Evolutionary conservation across 2,113 vertebrate genomes (phyloP), one percentile per base, ranked within the genome.

Genomic region (Halcyon senegalensis): DNA sequence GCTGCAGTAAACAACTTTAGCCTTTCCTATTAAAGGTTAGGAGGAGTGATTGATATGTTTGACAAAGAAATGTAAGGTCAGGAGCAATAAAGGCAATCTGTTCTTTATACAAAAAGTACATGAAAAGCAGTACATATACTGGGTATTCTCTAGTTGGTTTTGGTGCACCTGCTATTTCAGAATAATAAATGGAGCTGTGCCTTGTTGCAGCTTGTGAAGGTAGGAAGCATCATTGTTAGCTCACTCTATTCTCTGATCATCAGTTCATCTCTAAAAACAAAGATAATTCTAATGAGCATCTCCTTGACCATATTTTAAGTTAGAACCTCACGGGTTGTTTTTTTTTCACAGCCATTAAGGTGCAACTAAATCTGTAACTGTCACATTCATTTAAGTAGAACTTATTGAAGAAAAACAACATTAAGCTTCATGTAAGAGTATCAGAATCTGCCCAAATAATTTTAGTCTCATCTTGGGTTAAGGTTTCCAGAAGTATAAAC

Each of bases 21-120:
- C 90, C 77, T 97, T 97, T 94, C 84, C 75, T 74, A 50, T 92
- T 91, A 97, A 97, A 97, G 92, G 81, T 93, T 88, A 94, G 33
- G 46, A 41, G 37, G 33, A 89, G 58, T 90, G 87, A 97, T 94
- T 68, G 78, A 90, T 94, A 89, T 44, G 60, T 90, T 96, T 94
- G 91, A 96, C 94, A 92, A 80, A 93, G 93, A 96, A 96, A 92
- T 73, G 77, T 94, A 96, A 96, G 91, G 86, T 93, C 64, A 78
- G 85, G 55, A 84, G 89, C 93, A 94, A 95, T 92, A 95, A 97
- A 95, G 43, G 56, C 73, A 70, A 94, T 91, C 91, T 93, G 66
- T 90, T 94, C 53, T 94, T 96, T 96, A 78, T 58, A 94, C 51
- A 81, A 94, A 94, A 97, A 94, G 60, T 93, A 91, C 89, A 96